Base-by-base conservation (phyloP, 2,113 vertebrate species). In the Cisticola juncidis region DNA sequence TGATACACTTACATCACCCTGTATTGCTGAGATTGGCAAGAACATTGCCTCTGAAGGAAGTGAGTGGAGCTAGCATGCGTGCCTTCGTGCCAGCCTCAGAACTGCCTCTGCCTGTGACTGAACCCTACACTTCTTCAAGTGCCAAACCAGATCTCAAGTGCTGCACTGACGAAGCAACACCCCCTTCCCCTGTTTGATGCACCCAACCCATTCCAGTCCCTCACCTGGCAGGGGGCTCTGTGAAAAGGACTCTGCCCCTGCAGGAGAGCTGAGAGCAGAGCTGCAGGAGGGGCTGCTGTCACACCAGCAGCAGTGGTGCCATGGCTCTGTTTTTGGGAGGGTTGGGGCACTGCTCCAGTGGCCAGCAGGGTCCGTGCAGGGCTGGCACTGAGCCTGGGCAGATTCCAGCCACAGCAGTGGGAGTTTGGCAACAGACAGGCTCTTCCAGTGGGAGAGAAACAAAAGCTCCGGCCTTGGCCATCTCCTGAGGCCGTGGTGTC, bases 1-100 rank as follows among this genome's bases (percentile, higher is more conserved):
- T 95, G 50, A 80, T 66, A 25, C 22, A 13, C 58, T 95, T 79
- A 80, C 87, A 94, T 93, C 87, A 92, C 40, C 44, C 76, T 56
- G 10, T 25, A 36, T 66, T 88, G 73, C 81, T 71, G 72, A 86
- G 61, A 81, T 71, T 84, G 89, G 72, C 69, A 84, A 81, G 92
- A 94, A 64, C 56, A 29, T 51, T 7, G 14, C 51, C 80, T 80
- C 80, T 71, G 68, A 66, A 33, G 40, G 56, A 66, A 92, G 50
- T 1, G 14, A 90, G 47, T 2, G 12, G 2, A 47, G 56, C 60
- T 31, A 31, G 76, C 2, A 0, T 17, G n/a, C 42, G 8, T 3
- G 0, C 45, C 72, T 51, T 31, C 0, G 0, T 44, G 72, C 83
- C 81, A 87, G 1, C 70, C 51, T 78, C 77, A n/a, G 2, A 81